These are phyloP conservation scores for Agelas oroides DNA, from an alignment of 37 sponge, comb jelly and placozoan species.

Conservation along the genomic window DNA sequence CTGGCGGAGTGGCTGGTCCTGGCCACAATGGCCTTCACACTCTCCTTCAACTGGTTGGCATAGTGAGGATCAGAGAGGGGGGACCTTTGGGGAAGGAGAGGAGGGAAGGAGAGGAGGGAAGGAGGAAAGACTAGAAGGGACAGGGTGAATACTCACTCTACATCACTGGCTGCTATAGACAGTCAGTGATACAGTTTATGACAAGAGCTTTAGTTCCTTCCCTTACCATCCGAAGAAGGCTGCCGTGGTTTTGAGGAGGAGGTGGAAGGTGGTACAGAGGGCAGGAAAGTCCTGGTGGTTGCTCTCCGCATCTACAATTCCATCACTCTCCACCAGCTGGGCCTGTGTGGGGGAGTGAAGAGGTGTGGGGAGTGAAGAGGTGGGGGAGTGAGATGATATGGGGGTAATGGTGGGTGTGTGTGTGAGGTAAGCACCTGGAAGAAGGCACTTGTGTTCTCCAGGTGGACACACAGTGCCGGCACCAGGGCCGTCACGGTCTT, in stretches of 20 bases:
- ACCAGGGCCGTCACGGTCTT: conserved; percentile 8
- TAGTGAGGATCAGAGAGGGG: conserved; percentile 19
- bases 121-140: too few species aligned
- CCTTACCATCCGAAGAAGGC: conserved; percentile 67
- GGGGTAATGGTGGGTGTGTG: too few species aligned
- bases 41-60: not conserved
- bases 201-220: too few species aligned
- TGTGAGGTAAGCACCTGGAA: conserved; percentile 48
- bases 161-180: too few species aligned
- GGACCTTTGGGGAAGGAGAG: not conserved
- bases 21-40: conserved; percentile 6
- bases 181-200: too few species aligned
- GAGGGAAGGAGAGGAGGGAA: not conserved
- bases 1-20: conserved; percentile 3
- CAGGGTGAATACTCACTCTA: too few species aligned
- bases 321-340: conserved; percentile 57
- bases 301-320: conserved; percentile 41
- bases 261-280: conserved; percentile 19
- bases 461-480: conserved; percentile 50
- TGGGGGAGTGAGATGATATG: too few species aligned
- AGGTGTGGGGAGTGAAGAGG: too few species aligned
- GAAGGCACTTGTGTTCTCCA: conserved; percentile 65
- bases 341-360: conserved; percentile 3
- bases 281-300: conserved; percentile 11
- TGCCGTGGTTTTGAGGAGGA: conserved; percentile 54